Evolutionary conservation across 2,113 vertebrate genomes (phyloP), one percentile per base, ranked within the genome.

Genomic region (Diadophis punctatus): DNA sequence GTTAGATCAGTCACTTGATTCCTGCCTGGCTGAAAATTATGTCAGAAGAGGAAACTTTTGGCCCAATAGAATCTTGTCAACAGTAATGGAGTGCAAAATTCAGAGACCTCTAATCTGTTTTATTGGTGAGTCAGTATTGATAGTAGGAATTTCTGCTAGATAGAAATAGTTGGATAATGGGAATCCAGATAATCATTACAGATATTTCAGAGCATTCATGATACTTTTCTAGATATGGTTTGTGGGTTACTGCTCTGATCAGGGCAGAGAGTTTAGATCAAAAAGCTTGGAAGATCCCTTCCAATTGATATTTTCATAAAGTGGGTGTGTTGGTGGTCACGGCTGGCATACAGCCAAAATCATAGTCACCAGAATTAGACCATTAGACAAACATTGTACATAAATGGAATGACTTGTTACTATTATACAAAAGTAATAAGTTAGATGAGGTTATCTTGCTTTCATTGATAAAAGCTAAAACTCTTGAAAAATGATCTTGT

Each of bases 401-500:
- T n/a, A 68, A 27, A 68, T n/a, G 60, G 30, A 68, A n/a, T 80
- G 68, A 22, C 16, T 20, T 39, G n/a, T 18, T 74, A 74, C 68
- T 80, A 22, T 80, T 80, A 39, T 20, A 80, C 68, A 39, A 80
- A 20, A 80, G n/a, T 8, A 39, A 39, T 34, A 34, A 22, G 18
- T 20, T 80, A 39, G 16, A 39, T 2, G 1, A 39, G 18, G 16
- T 80, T 20, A 80, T 80, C 68, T 80, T 80, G 34, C 34, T 80
- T 43, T 80, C 74, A 43, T 80, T 22, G 18, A 20, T 43, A 43
- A 22, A 80, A 94, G 96, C 52, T 52, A 39, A 96, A 95, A 93
- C 85, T 5, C 52, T 30, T 92, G 92, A 95, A 91, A 90, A 95
- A 25, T 56, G 89, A 91, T 95, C 18, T 56, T 46, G 86, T 93